Evolutionary conservation across 2,888 invertebrate genomes (phyloP).

Genomic region (Bibio marci): DNA sequence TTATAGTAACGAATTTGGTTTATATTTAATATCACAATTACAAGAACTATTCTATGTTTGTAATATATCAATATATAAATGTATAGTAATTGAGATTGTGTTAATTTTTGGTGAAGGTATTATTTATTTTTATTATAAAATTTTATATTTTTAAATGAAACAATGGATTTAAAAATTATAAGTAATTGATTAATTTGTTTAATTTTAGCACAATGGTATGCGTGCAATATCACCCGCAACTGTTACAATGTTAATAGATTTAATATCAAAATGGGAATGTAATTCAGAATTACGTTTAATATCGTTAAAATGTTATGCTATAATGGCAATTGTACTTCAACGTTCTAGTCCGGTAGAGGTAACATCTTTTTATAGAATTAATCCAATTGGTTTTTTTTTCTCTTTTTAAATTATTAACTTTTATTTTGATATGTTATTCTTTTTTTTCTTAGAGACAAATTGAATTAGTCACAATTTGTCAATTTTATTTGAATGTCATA

Average conservation of each 20-base stretch:
- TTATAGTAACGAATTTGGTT: no score
- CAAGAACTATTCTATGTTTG: no score
- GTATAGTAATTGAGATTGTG: no score
- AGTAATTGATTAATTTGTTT: no score
- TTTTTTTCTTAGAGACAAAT: conserved; percentile 40
- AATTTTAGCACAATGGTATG: conserved; percentile 40
- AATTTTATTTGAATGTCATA: conserved; percentile 28
- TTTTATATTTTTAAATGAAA: no score
- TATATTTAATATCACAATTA: no score
- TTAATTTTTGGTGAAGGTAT: no score
- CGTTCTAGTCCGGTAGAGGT: conserved; percentile 37
- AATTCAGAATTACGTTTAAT: conserved; percentile 26
- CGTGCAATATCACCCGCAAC: conserved; percentile 43
- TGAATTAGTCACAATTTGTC: conserved; percentile 31
- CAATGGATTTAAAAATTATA: no score
- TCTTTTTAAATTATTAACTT: background rate
- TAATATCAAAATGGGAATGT: conserved; percentile 31
- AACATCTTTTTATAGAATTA: no score
- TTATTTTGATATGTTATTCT: no score
- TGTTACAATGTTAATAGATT: conserved; percentile 35
- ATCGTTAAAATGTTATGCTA: conserved; percentile 34
- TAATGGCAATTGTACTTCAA: conserved; percentile 37
- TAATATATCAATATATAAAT: no score
- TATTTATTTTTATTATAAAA: no score
- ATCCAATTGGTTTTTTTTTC: conserved; percentile 7